Evolutionary conservation across 2,888 invertebrate species (phyloP), one percentile per base, ranked within the genome.

Genomic region (Hoplodrina ambigua): DNA sequence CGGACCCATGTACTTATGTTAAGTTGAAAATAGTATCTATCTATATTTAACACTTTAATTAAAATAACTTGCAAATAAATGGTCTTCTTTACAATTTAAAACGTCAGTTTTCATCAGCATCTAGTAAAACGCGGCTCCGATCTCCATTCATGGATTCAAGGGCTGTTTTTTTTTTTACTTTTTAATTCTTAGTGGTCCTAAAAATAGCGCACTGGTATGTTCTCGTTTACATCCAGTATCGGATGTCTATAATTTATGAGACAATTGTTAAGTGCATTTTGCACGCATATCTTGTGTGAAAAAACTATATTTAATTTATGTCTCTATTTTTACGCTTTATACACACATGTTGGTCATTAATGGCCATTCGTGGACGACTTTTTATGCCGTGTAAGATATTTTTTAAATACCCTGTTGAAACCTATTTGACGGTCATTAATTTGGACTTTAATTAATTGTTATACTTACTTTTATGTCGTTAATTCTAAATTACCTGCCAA

Each of bases 181-280:
- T 78, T 67, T 72, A 78, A 75, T 81, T 73, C 33, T 19, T 71
- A 46, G 67, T 75, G 41, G 19, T 68, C 56, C 69, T 75, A 68
- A 71, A 67, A 75, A 70, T 75, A 80, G 75, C 66, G 57, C 70
- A 66, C 44, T 25, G 60, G 66, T 72, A 72, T 52, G 65, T 65
- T 69, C 71, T 78, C 78, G 72, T 75, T 75, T 74, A 76, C 75
- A 83, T 71, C 69, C 72, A 56, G 75, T 81, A 82, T 79, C 75
- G 73, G 69, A 79, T 77, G 75, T 76, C 78, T 69, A 81, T 79
- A 79, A 83, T 84, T 79, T 84, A 84, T 78, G 78, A 72, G 74
- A 81, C 83, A 80, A 75, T 82, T 75, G 80, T 75, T 73, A 84
- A 82, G 78, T 80, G 83, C 71, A 78, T 81, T 79, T 84, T 75